phyloP scores from a whole-genome alignment of 2,113 vertebrate genomes.

The Nymphicus hollandicus region DNA sequence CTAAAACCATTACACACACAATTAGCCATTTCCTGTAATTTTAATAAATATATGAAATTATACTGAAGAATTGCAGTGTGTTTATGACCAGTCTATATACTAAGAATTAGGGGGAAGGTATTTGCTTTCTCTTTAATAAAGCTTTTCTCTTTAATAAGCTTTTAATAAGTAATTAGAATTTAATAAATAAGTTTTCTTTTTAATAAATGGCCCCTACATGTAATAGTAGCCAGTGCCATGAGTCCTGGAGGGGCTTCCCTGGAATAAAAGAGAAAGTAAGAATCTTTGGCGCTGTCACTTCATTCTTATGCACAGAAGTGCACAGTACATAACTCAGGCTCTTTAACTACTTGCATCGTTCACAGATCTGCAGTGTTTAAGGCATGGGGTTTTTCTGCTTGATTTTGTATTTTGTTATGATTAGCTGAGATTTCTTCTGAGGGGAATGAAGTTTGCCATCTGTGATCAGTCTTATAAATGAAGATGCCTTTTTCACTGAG shows the following conservation, averaged over 20 bases:
- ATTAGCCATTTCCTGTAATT: neutral
- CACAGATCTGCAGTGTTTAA: neutral
- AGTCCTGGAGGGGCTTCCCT: neutral
- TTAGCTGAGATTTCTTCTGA: neutral
- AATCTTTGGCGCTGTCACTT: neutral
- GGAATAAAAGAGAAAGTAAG: neutral
- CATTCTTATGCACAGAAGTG: rapidly evolving
- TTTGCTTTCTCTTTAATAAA: neutral
- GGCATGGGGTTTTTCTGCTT: neutral
- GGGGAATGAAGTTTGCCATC: neutral
- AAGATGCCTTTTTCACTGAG: neutral
- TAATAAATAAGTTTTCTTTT: neutral
- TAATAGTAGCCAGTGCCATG: neutral
- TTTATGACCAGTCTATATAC: neutral
- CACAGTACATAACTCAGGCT: neutral
- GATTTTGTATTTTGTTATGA: neutral
- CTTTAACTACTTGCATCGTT: neutral
- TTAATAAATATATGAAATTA: neutral
- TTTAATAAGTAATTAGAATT: neutral
- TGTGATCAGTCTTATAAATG: neutral
- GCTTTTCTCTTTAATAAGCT: neutral
- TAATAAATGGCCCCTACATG: neutral
- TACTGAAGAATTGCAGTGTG: neutral
- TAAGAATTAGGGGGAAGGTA: neutral
- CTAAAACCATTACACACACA: neutral